Evolutionary conservation across 2,113 vertebrate species (phyloP), one percentile per base, ranked within the genome.

Genomic region (Cottus gobio): DNA sequence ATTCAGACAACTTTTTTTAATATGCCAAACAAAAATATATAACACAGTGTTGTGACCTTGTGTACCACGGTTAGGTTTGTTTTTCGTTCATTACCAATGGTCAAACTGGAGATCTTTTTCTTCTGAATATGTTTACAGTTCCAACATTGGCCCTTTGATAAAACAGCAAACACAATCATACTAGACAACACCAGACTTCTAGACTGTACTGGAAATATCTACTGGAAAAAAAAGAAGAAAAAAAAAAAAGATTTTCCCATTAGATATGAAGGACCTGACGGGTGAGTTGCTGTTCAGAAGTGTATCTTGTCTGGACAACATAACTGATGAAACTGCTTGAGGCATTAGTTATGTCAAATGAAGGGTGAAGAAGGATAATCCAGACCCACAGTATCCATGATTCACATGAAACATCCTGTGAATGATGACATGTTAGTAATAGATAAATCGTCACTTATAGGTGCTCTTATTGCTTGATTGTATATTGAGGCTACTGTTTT

Each of bases 61-160:
- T 37, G 30, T 50, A 3, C 12, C 30, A 18, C 1, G 4, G 2
- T 42, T 48, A 28, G n/a, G 1, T 42, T 37, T 52, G 44, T 31
- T 37, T 52, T 52, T 28, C 7, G 9, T 2, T n/a, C 50, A 8
- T 44, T 58, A 22, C n/a, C 48, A 66, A 65, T 78, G 69, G 57
- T 77, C 50, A 77, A 13, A 64, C 3, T 64, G 36, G 50, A 37
- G 31, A 3, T 48, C 30, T 58, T 37, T 73, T 20, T 36, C 36
- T 22, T 44, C 7, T 61, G 46, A 13, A 48, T 28, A 16, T 79
- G 61, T 86, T 86, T 71, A 4, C 16, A 79, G 10, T 83, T n/a
- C 28, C 36, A 86, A 82, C 70, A 82, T 28, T 79, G 44, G 67
- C 60, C 31, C 10, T 54, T 26, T 54, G 58, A 79, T 66, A 82